These are phyloP conservation scores for Xenotilapia flavipinnis DNA, from an alignment of 2,113 vertebrate genomes.

Conservation along the genomic window DNA sequence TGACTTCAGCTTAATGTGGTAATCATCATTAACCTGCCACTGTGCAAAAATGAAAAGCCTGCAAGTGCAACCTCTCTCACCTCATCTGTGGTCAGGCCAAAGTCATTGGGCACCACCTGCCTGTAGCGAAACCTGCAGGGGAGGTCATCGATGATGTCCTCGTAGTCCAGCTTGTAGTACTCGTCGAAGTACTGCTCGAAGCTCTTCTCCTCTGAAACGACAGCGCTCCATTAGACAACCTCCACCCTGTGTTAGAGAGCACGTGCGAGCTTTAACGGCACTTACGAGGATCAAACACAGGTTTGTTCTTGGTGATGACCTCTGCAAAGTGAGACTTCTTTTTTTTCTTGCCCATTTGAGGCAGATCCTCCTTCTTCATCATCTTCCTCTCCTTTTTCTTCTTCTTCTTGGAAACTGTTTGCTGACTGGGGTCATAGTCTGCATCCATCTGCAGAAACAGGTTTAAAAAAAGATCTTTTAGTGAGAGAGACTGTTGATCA, in stretches of 20 bases:
- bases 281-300: constrained; percentile 80
- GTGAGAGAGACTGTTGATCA: neutral
- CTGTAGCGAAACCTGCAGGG: constrained; percentile 88
- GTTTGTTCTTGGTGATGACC: constrained; percentile 70
- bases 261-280: neutral
- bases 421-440: constrained; percentile 78
- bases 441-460: constrained; percentile 80
- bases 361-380: constrained; percentile 58
- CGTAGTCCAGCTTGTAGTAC: constrained; percentile 84
- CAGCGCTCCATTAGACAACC: neutral
- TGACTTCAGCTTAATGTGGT: neutral
- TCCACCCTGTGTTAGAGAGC: neutral
- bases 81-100: constrained; percentile 82
- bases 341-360: constrained; percentile 73
- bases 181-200: constrained; percentile 88
- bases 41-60: neutral
- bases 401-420: constrained; percentile 57
- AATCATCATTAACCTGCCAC: neutral
- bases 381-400: constrained; percentile 65
- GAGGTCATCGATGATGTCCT: constrained; percentile 84
- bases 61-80: constrained; percentile 34
- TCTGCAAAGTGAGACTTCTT: constrained; percentile 79
- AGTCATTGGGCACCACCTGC: constrained; percentile 81
- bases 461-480: neutral
- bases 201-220: constrained; percentile 72